phyloP scores from a whole-genome alignment of 2,797 vertebrate species.

The Cheracebus regulus region DNA sequence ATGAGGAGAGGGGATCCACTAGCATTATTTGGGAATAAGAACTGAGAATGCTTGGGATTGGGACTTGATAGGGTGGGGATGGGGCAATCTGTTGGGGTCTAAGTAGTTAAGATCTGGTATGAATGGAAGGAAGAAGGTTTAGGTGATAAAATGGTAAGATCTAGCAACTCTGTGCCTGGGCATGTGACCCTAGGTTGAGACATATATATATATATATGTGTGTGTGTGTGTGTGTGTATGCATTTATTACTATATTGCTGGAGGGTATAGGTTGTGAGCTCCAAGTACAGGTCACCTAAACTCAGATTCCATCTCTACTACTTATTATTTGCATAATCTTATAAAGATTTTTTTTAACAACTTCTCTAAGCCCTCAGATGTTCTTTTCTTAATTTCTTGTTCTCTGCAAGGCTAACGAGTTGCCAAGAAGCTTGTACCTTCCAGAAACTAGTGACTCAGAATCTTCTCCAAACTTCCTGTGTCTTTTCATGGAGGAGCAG shows the following conservation, averaged over 20 bases:
- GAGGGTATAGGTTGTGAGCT: not conserved
- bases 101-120: slow-evolving; percentile 4
- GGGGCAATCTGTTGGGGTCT: not conserved
- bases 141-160: not conserved
- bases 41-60: not conserved
- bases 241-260: not conserved
- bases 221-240: not conserved
- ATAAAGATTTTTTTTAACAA: not conserved
- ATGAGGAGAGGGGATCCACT: not conserved
- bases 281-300: not conserved
- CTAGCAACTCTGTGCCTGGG: not conserved
- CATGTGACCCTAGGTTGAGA: not conserved
- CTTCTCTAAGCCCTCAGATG: not conserved
- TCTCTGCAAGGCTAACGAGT: not conserved
- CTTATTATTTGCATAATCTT: not conserved
- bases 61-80: not conserved
- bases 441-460: not conserved
- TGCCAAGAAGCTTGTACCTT: not conserved
- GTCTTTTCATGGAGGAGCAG: not conserved
- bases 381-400: not conserved
- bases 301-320: not conserved
- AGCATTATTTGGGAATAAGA: not conserved
- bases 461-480: not conserved
- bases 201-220: not conserved
- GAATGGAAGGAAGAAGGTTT: not conserved